Evolutionary conservation across 2,113 vertebrate genomes (phyloP).

Genomic region (Gadus macrocephalus): DNA sequence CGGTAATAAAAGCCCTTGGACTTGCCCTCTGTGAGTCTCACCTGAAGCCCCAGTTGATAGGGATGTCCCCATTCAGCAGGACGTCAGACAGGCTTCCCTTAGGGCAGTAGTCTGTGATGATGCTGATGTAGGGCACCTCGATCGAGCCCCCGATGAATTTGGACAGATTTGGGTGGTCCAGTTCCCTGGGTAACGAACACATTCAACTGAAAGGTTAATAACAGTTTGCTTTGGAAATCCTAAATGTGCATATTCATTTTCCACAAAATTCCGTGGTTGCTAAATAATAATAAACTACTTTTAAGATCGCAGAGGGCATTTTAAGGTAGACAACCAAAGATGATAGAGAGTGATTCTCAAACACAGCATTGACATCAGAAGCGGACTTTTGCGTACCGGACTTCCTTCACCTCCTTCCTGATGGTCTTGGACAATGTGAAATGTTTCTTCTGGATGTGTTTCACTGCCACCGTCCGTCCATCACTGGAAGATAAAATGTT

Average conservation of each 20-base stretch:
- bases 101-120: conserved; percentile 75
- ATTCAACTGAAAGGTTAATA: neutral
- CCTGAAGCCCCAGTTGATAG: conserved; percentile 78
- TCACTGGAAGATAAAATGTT: conserved; percentile 50
- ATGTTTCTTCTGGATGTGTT: conserved; percentile 71
- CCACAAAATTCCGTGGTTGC: neutral
- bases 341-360: no score
- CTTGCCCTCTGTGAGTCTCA: conserved; percentile 19
- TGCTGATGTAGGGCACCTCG: conserved; percentile 66
- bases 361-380: neutral
- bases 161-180: conserved; percentile 75
- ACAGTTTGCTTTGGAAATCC: neutral
- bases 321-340: neutral
- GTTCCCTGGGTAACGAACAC: conserved; percentile 51
- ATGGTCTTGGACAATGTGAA: conserved; percentile 71
- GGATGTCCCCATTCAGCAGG: conserved; percentile 70
- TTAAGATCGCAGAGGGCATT: neutral
- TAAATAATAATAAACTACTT: neutral
- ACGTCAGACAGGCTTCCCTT: conserved; percentile 75
- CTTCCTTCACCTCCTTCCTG: conserved; percentile 75
- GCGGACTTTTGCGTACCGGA: conserved; percentile 54
- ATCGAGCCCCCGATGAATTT: conserved; percentile 75
- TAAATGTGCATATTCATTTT: neutral
- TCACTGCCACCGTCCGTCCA: conserved; percentile 70
- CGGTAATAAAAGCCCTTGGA: no score